phyloP scores from a whole-genome alignment of 2,113 vertebrate genomes.

The Nothoprocta pentlandii region DNA sequence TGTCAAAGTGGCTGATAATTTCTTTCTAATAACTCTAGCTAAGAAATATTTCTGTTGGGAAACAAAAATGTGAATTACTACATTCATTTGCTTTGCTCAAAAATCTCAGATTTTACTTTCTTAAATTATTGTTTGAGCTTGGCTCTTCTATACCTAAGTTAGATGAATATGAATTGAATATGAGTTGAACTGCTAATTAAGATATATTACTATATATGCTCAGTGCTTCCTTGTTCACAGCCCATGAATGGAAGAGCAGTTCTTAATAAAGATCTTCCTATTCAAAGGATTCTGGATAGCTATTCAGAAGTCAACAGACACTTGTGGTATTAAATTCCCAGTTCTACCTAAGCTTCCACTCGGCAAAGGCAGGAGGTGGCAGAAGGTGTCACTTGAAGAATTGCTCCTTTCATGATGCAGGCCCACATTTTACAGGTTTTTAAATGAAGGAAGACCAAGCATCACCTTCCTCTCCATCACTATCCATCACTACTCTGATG shows the following conservation, averaged over 20 bases:
- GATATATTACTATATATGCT: not conserved
- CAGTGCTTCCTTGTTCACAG: constrained; percentile 2
- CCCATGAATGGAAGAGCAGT: constrained; percentile 19
- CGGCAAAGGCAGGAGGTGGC: not conserved
- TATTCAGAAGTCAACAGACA: constrained; percentile 42
- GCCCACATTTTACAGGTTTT: not conserved
- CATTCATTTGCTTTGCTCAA: not conserved
- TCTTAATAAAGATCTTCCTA: constrained; percentile 37
- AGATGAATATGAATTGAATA: not conserved
- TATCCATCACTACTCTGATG: not conserved
- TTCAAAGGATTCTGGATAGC: constrained; percentile 40
- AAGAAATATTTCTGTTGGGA: not conserved
- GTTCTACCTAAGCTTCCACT: constrained; percentile 32
- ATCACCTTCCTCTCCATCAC: not conserved
- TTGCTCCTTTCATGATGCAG: not conserved
- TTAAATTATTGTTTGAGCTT: not conserved
- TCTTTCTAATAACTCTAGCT: not conserved
- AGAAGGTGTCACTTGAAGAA: constrained; percentile 22
- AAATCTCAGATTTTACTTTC: not conserved
- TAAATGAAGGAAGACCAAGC: not conserved
- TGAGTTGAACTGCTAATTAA: not conserved
- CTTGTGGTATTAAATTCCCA: constrained; percentile 31
- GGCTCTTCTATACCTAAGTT: not conserved
- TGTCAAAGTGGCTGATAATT: not conserved
- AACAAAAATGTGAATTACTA: not conserved